These are phyloP conservation scores for Erpobdella octoculata DNA, from an alignment of 2,888 invertebrate species.

Conservation along the genomic window DNA sequence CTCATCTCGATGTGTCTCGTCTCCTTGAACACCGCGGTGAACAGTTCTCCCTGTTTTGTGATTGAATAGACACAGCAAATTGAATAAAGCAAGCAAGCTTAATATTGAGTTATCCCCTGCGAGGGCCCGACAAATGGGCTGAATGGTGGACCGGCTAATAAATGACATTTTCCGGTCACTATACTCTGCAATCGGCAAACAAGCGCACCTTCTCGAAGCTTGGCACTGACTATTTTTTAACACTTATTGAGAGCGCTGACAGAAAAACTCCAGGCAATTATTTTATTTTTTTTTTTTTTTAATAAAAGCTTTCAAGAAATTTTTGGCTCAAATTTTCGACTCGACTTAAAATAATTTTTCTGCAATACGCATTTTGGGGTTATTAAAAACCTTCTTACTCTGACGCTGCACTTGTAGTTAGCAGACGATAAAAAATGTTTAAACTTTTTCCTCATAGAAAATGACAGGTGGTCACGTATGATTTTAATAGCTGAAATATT, in stretches of 20 bases:
- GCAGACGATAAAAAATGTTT: too few species aligned
- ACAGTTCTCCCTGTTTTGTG: background rate
- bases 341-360: background rate
- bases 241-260: too few species aligned
- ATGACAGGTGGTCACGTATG: too few species aligned
- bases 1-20: too few species aligned
- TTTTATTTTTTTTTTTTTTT: conserved; percentile 7
- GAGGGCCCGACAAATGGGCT: background rate
- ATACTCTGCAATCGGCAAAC: too few species aligned
- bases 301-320: background rate
- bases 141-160: conserved; percentile 6
- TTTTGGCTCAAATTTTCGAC: background rate
- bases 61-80: conserved; percentile 6
- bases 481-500: too few species aligned
- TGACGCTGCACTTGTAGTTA: too few species aligned
- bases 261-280: too few species aligned
- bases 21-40: background rate
- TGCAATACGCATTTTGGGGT: too few species aligned
- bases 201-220: background rate
- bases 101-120: conserved; percentile 7
- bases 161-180: conserved; percentile 1
- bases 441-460: too few species aligned
- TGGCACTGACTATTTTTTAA: too few species aligned
- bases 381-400: too few species aligned
- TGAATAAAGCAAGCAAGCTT: conserved; percentile 8